Evolutionary conservation across 2,113 vertebrate genomes (phyloP).

Genomic region (Limanda limanda): DNA sequence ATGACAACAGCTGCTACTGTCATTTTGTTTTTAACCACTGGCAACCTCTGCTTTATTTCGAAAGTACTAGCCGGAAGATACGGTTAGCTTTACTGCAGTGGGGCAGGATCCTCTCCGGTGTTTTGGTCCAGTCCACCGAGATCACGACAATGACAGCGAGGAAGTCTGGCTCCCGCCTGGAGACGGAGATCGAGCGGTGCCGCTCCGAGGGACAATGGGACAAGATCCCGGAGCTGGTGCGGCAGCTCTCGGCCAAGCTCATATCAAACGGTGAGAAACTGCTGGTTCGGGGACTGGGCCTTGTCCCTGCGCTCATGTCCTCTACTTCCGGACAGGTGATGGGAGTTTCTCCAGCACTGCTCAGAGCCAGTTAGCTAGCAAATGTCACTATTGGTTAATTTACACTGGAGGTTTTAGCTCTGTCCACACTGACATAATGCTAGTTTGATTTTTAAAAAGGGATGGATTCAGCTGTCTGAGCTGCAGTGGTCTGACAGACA

Average conservation of each 20-base stretch:
- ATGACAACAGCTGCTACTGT: background rate
- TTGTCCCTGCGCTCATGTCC: conserved; percentile 43
- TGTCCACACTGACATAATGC: too few relatives aligned
- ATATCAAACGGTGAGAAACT: conserved; percentile 88
- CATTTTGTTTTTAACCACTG: too few relatives aligned
- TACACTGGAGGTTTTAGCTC: background rate
- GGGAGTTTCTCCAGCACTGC: background rate
- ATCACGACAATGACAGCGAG: conserved; percentile 87
- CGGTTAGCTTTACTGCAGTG: background rate
- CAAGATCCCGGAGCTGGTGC: conserved; percentile 90
- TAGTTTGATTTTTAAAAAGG: background rate
- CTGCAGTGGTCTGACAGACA: conserved; percentile 30
- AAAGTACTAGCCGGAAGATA: conserved; percentile 1
- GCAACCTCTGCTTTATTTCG: conserved; percentile 27
- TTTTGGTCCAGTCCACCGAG: conserved; percentile 57
- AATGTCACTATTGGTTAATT: background rate
- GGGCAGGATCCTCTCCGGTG: conserved; percentile 26
- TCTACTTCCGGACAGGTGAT: conserved; percentile 65
- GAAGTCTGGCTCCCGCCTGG: conserved; percentile 93
- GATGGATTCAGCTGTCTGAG: background rate
- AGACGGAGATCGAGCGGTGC: conserved; percentile 93
- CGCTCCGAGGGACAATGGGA: conserved; percentile 93
- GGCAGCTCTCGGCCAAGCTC: conserved; percentile 91
- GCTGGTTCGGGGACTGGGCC: conserved; percentile 49
- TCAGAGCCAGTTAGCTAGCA: background rate